Evolutionary conservation across 2,888 invertebrate genomes (phyloP).

Genomic region (Drosophila hamatofila): DNA sequence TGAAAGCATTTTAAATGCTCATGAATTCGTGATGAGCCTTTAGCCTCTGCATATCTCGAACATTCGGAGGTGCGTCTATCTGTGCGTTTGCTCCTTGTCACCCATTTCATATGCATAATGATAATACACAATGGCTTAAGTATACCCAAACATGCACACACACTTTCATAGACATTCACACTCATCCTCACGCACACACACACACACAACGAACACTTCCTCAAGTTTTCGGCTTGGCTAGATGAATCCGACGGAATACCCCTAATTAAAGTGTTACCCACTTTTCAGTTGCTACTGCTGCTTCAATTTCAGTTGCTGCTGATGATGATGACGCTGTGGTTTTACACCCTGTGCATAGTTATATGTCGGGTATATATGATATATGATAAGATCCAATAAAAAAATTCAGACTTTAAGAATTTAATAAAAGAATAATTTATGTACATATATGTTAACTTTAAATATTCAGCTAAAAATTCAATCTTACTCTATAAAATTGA

Average conservation of each 20-base stretch:
- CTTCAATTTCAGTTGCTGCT: conserved; percentile 23
- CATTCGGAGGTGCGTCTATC: conserved; percentile 24
- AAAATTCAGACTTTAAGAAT: too few species aligned
- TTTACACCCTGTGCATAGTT: background rate
- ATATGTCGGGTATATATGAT: background rate
- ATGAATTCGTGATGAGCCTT: conserved; percentile 53
- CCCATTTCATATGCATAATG: conserved; percentile 64
- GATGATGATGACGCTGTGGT: conserved; percentile 26
- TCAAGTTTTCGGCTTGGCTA: conserved; percentile 31
- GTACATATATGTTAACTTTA: too few species aligned
- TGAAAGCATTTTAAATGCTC: conserved; percentile 47
- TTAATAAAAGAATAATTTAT: too few species aligned
- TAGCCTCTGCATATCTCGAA: conserved; percentile 10
- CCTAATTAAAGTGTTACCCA: conserved; percentile 51
- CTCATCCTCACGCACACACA: conserved; percentile 28
- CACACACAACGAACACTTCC: conserved; percentile 11
- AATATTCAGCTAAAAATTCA: too few species aligned
- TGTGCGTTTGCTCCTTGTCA: conserved; percentile 22
- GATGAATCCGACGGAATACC: conserved; percentile 17
- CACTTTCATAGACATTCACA: conserved; percentile 1
- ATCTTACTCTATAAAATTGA: too few species aligned
- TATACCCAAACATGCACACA: conserved; percentile 10
- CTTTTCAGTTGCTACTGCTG: conserved; percentile 12
- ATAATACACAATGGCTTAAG: conserved; percentile 51
- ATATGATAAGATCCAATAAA: too few species aligned